Evolutionary conservation across 2,113 vertebrate species (phyloP), one percentile per base, ranked within the genome.

Genomic region (Salvelinus fontinalis): DNA sequence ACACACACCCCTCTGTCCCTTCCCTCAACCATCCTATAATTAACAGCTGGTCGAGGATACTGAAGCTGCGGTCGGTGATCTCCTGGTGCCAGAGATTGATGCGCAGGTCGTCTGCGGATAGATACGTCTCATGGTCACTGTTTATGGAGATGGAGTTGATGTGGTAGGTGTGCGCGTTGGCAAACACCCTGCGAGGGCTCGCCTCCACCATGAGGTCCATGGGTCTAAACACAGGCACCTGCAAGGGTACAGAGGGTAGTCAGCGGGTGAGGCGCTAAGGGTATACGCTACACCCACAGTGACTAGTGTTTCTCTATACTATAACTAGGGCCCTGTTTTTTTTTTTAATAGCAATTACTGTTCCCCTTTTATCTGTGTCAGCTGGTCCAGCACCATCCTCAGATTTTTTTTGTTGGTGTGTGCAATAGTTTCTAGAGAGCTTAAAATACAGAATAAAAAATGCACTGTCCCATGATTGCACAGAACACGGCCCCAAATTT

Each of bases 141-240:
- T 94, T 94, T 82, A 94, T 93, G 0, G 93, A 94, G 88, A 94
- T 91, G 59, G 93, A 94, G 92, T 94, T 94, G 88, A 94, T 93
- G 70, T 94, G 93, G 88, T 94, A 94, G 76, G 93, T 94, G 89
- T 94, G 93, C 65, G 92, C 93, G 4, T 94, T 94, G 74, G 92
- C 90, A 3, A 94, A 94, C 76, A 94, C 92, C 59, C 93, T 84
- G 34, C 93, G 87, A 0, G 93, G 93, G 74, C 93, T 94, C 74
- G 93, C 93, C 70, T 94, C 93, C 76, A 94, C 93, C 93, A 94
- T 94, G 65, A 94, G 92, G 85, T 94, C 93, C 93, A 94, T 93
- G 29, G 93, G 93, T 79, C 91, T 92, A 77, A 94, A 91, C 80
- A 93, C 90, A 5, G 93, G 93, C 49, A 94, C 93, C 93, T 94